Base-by-base conservation (phyloP, 2,888 invertebrate species). In the Ypsolopha scabrella region DNA sequence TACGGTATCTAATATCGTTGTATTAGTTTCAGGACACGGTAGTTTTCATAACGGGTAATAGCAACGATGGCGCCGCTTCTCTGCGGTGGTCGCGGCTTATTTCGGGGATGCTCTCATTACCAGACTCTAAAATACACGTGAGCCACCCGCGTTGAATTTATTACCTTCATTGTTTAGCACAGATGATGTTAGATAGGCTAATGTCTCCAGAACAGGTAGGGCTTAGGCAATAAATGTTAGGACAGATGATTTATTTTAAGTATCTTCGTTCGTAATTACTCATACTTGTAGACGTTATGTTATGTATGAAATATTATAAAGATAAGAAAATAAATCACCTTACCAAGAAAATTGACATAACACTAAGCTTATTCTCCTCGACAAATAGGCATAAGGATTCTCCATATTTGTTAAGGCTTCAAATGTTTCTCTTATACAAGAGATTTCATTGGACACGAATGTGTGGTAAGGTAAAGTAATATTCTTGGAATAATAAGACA, bases 401-500 rank as follows among this genome's bases (percentile, higher is more conserved):
- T 24, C 24, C 24, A 24, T 24, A 24, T 3, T 4, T 24, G 24
- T 2, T 24, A 24, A 24, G 24, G 24, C 24, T 24, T 24, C 24
- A 24, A 4, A 24, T 24, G 4, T 24, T 24, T 24, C 2, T 24
- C 24, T 24, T 24, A 24, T 24, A 3, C 24, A 24, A 24, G 24
- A 24, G 24, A 24, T 24, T 24, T 24, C 24, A 24, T 4, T 24
- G 24, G 24, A 45, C 47, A 47, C 50, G 57, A 57, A 56, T 48
- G 44, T 52, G 54, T 59, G 57, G 58, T 60, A 56, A 58, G 57
- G 58, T 60, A 56, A 58, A 60, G 57, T 65, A 24, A 24, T 24
- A 57, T 81, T 80, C 80, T 66, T 52, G 56, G 79, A 79, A 80
- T 61, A 53, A n/a, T 50, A 63, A 72, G 75, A 75, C 76, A 78